Conservation (phyloP, 2,113 vertebrate genomes). For the Strix uralensis region DNA sequence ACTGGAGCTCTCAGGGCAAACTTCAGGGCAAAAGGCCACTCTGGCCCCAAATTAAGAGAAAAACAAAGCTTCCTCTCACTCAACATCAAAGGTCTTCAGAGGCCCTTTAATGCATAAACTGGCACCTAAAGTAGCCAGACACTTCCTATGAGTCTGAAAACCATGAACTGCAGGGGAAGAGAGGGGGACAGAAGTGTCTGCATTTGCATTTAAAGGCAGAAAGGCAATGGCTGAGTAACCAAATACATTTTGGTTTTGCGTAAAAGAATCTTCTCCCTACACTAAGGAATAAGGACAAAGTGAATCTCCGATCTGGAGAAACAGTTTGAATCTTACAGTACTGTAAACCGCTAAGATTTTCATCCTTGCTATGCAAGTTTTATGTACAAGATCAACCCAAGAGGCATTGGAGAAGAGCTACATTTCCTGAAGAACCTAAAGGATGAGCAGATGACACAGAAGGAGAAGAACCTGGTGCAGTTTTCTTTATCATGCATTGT, state of each 20-base stretch:
- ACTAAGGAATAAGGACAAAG: background rate
- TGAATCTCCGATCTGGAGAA: background rate
- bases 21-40: background rate
- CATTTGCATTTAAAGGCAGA: background rate
- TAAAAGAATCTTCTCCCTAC: background rate
- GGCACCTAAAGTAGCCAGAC: background rate
- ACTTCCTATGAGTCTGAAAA: background rate
- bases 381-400: background rate
- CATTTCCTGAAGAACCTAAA: background rate
- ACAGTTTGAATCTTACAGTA: background rate
- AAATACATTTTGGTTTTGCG: background rate
- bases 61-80: background rate
- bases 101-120: background rate
- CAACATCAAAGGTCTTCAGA: constrained; percentile 18
- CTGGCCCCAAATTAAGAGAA: background rate
- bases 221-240: background rate
- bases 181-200: background rate
- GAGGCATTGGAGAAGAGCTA: background rate
- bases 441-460: background rate
- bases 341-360: background rate
- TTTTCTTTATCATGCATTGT: background rate
- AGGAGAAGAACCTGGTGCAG: background rate
- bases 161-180: background rate
- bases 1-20: background rate
- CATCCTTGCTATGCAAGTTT: background rate